Evolutionary conservation across 2,113 vertebrate genomes (phyloP).

Genomic region (Sorex araneus): DNA sequence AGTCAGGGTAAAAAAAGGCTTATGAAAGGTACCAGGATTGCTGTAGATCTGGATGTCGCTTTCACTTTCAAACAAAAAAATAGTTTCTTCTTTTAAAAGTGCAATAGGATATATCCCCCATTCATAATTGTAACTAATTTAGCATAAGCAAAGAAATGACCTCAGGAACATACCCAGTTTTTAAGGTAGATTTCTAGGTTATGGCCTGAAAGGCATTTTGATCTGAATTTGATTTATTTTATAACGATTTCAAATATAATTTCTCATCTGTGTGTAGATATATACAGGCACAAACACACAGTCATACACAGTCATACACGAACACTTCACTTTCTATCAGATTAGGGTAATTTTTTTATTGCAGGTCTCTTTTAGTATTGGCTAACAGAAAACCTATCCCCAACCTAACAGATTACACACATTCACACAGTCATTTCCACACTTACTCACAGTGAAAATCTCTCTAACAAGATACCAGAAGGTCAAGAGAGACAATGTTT

Average conservation of each 20-base stretch:
- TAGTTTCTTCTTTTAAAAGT: constrained; percentile 82
- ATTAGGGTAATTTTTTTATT: constrained; percentile 83
- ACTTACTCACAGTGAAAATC: constrained; percentile 85
- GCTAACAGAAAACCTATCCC: constrained; percentile 83
- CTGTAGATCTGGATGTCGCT: constrained; percentile 74
- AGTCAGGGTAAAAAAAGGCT: constrained; percentile 72
- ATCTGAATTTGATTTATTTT: constrained; percentile 82
- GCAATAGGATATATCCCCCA: constrained; percentile 74
- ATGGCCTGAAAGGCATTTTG: constrained; percentile 79
- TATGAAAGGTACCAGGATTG: constrained; percentile 69
- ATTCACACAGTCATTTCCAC: constrained; percentile 80
- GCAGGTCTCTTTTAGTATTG: constrained; percentile 81
- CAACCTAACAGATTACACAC: constrained; percentile 81
- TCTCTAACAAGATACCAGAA: constrained; percentile 83
- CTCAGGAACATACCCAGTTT: constrained; percentile 79
- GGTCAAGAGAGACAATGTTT: constrained; percentile 81
- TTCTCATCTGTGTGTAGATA: constrained; percentile 80
- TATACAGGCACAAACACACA: constrained; percentile 75
- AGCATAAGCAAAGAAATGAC: constrained; percentile 78
- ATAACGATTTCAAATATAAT: constrained; percentile 84
- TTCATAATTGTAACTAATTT: constrained; percentile 79
- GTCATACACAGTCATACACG: constrained; percentile 74
- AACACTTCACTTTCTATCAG: constrained; percentile 80
- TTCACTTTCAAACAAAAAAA: constrained; percentile 84
- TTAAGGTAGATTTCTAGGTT: constrained; percentile 76